Conservation (phyloP, 2,888 invertebrate species). For the Aricia artaxerxes region DNA sequence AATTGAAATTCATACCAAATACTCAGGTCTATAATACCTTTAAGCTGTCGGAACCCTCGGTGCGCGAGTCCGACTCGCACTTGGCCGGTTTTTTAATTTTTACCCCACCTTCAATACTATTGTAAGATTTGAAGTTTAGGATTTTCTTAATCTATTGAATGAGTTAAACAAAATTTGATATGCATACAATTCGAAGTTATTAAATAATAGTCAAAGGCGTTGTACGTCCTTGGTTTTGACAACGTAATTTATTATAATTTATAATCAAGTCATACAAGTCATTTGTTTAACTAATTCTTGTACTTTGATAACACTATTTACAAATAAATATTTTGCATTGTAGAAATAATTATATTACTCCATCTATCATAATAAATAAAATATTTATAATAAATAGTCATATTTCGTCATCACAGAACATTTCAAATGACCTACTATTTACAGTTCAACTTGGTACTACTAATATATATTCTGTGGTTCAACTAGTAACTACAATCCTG, state of each 20-base stretch:
- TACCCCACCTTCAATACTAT: too few species aligned
- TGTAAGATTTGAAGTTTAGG: too few species aligned
- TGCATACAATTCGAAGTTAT: background rate
- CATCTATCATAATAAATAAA: background rate
- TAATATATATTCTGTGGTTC: too few species aligned
- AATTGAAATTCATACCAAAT: too few species aligned
- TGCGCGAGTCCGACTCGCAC: too few species aligned
- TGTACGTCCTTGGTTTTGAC: background rate
- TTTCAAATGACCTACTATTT: background rate
- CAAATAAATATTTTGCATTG: background rate
- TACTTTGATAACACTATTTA: background rate
- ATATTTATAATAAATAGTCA: background rate
- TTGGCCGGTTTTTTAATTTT: too few species aligned
- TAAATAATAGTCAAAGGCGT: background rate
- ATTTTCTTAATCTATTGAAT: background rate
- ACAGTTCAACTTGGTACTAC: background rate
- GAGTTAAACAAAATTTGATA: background rate
- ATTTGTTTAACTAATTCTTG: background rate
- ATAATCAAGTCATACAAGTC: background rate
- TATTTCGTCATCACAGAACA: conserved; percentile 14
- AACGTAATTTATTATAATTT: background rate
- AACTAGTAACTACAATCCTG: background rate
- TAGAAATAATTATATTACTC: background rate
- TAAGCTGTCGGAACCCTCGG: too few species aligned
- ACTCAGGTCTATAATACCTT: too few species aligned